Conservation (phyloP, 2,888 invertebrate species). For the Leucophenga montana region DNA sequence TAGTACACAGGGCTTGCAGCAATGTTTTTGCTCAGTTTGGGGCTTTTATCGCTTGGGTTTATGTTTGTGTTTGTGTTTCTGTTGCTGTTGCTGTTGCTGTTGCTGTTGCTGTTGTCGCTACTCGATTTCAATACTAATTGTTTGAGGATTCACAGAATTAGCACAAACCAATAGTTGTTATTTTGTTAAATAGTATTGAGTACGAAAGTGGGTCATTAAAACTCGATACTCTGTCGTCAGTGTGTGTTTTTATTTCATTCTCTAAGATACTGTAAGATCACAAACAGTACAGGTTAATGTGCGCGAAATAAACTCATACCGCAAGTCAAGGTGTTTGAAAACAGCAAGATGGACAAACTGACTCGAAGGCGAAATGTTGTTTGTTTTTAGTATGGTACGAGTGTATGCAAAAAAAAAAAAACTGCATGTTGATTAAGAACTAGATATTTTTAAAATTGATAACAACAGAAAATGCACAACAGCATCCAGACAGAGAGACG, state of each 20-base stretch:
- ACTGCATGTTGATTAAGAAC: too few relatives aligned
- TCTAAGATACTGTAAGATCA: too few relatives aligned
- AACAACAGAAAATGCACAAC: too few relatives aligned
- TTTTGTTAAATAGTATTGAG: slow-evolving; percentile 64
- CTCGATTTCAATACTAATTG: slow-evolving; percentile 49
- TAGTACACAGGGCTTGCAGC: background rate
- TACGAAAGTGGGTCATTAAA: slow-evolving; percentile 70
- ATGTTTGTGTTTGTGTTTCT: slow-evolving; percentile 1
- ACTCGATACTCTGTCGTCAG: slow-evolving; percentile 53
- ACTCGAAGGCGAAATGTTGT: slow-evolving; percentile 31
- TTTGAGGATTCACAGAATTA: slow-evolving; percentile 62
- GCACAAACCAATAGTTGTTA: slow-evolving; percentile 64
- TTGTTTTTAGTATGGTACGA: slow-evolving; percentile 26
- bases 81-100: slow-evolving; percentile 26
- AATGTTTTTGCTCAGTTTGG: background rate
- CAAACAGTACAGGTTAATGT: slow-evolving; percentile 41
- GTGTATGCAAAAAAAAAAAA: too few relatives aligned
- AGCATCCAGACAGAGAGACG: too few relatives aligned
- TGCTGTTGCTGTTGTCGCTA: slow-evolving; percentile 26
- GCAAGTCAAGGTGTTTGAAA: slow-evolving; percentile 59
- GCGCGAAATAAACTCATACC: slow-evolving; percentile 61
- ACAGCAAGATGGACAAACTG: too few relatives aligned
- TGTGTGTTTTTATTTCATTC: background rate
- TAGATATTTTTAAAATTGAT: too few relatives aligned
- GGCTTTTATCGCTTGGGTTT: background rate